phyloP scores from a whole-genome alignment of 2,113 vertebrate species.

The Calyptommatus sinebrachiatus region DNA sequence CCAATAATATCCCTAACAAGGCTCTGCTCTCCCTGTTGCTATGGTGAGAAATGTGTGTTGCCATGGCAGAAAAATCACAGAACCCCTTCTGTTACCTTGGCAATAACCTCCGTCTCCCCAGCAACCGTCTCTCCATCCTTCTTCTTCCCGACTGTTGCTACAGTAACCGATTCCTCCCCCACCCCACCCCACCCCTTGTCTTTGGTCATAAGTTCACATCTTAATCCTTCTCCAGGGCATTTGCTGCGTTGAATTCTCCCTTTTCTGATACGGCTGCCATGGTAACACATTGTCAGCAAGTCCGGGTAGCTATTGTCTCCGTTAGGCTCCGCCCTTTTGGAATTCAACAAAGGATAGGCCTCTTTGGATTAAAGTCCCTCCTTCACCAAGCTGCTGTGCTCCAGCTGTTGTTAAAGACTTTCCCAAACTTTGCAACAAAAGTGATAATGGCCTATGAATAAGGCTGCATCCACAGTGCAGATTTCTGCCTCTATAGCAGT shows the following conservation, averaged over 20 bases:
- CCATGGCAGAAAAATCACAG: slow-evolving; percentile 56
- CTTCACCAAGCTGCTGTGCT: no score
- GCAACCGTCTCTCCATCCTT: slow-evolving; percentile 52
- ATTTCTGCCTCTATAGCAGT: no score
- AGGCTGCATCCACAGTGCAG: no score
- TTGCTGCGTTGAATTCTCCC: slow-evolving; percentile 39
- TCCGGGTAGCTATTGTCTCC: background rate
- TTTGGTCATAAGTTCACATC: slow-evolving; percentile 43
- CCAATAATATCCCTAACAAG: slow-evolving; percentile 50
- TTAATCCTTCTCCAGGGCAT: slow-evolving; percentile 17
- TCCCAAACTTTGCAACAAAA: no score
- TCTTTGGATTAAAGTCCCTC: no score
- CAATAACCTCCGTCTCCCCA: slow-evolving; percentile 54
- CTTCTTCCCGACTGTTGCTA: slow-evolving; percentile 42
- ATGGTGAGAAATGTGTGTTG: slow-evolving; percentile 67
- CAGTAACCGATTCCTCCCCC: slow-evolving; percentile 58
- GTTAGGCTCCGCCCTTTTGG: background rate
- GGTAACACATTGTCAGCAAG: slow-evolving; percentile 39
- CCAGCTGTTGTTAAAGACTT: no score
- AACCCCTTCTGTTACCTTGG: slow-evolving; percentile 53
- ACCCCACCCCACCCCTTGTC: slow-evolving; percentile 24
- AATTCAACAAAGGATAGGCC: background rate
- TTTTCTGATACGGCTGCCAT: slow-evolving; percentile 29
- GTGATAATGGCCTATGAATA: no score
- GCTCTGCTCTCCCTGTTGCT: slow-evolving; percentile 68